Percentiles rank a stretch among this genome's conserved stretches.
Evolutionary conservation across 2,113 vertebrate species (phyloP).

Genomic region (Caracal caracal): DNA sequence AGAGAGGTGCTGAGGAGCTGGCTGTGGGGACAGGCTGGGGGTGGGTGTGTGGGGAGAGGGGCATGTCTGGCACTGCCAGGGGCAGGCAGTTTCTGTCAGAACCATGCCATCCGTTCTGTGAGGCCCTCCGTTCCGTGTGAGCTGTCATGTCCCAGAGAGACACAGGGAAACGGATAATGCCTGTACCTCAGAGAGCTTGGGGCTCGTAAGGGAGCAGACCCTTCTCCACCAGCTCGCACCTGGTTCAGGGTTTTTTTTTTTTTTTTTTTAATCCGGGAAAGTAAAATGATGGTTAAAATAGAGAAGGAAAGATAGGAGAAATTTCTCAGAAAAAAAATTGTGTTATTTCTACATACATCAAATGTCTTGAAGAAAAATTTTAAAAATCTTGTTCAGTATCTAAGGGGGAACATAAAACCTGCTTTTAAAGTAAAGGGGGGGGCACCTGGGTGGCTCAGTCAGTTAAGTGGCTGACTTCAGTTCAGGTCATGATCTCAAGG

Average conservation of each 20-base stretch:
- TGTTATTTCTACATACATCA: not conserved
- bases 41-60: not conserved
- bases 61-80: not conserved
- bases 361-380: not conserved
- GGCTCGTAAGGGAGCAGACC: not conserved
- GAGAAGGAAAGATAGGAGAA: not conserved
- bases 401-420: not conserved
- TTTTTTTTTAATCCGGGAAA: not conserved
- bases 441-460: no score
- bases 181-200: not conserved
- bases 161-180: not conserved
- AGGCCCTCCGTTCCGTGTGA: not conserved
- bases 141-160: not conserved
- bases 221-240: not conserved
- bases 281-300: not conserved
- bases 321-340: not conserved
- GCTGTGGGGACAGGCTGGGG: not conserved
- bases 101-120: fast-evolving
- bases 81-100: not conserved
- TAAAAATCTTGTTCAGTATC: not conserved
- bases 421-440: not conserved
- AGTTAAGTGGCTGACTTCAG: no score
- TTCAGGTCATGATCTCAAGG: no score
- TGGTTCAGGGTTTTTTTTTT: not conserved
- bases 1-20: not conserved